Evolutionary conservation across 2,797 vertebrate species (phyloP), one percentile per base, ranked within the genome.

Genomic region (Loris lydekkerianus): DNA sequence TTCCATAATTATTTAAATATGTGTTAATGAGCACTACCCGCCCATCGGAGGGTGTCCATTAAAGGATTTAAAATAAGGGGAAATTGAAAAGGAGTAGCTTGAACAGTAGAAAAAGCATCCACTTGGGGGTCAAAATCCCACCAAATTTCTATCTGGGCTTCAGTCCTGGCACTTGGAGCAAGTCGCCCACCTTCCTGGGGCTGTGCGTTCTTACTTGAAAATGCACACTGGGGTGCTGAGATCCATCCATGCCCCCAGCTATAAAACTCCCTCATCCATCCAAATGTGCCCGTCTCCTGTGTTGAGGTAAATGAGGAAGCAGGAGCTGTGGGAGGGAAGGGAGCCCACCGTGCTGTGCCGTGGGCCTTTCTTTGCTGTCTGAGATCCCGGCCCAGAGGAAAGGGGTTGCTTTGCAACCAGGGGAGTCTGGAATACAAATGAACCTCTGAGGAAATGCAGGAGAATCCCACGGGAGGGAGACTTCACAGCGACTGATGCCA

Each of bases 1-100:
- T 97, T 93, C 95, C 97, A 73, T 78, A 1, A 93, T 94, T 97
- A 96, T 97, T 98, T 98, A 97, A 98, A 97, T 31, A 86, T 0
- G 81, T 98, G 97, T 98, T 98, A 98, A 96, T 96, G 96, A 95
- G 94, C 0, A 5, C 70, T 75, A 70, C 63, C 69, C 88, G 25
- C 27, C 14, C 63, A 75, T 40, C 40, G 3, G 92, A 40, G 70
- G 6, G 10, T 63, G 82, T 76, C 93, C 89, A 34, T 91, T 77
- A 94, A 92, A 86, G 60, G 76, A 53, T 89, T 91, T 93, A 80
- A 93, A 78, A 53, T 43, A 53, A 65, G 81, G 21, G 65, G 14
- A 20, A 85, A 49, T 46, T 15, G 65, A 65, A 83, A 96, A 97
- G 96, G 87, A 96, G 96, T 21, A 49, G 8, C 34, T 46, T 69